Evolutionary conservation across 2,797 vertebrate genomes (phyloP).

Genomic region (Rhinichthys osculus): DNA sequence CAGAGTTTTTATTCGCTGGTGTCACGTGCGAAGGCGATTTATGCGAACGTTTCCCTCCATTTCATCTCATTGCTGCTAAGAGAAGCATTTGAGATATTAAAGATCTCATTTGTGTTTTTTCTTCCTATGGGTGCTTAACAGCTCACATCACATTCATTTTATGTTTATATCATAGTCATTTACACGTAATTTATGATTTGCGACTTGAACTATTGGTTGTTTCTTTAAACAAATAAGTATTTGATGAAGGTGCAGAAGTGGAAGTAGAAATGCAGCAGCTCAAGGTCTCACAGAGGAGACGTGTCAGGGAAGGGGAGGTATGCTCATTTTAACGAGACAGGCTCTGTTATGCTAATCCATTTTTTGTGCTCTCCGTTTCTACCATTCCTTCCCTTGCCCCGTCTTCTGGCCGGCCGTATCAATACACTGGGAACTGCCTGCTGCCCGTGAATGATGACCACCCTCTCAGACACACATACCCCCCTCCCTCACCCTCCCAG

Average conservation of each 20-base stretch:
- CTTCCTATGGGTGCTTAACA: not conserved
- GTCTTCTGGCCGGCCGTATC: conserved; percentile 52
- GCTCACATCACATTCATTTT: not conserved
- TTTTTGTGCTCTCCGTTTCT: conserved; percentile 55
- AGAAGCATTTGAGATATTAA: conserved; percentile 10
- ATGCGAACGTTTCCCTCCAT: not conserved
- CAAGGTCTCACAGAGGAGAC: conserved; percentile 57
- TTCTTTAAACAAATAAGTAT: conserved; percentile 35
- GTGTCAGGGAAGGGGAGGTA: conserved; percentile 52
- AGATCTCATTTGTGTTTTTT: not conserved
- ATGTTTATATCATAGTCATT: not conserved
- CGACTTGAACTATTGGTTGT: not conserved
- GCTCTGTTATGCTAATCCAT: conserved; percentile 61
- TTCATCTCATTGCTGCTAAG: not conserved
- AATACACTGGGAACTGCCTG: conserved; percentile 61
- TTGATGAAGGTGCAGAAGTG: conserved; percentile 39
- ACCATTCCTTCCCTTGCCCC: conserved; percentile 41
- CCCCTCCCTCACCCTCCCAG: conserved; percentile 29
- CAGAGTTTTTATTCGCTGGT: not conserved
- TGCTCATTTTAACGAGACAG: conserved; percentile 64
- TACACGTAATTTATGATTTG: not conserved
- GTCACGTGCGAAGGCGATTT: not conserved
- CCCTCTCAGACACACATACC: conserved; percentile 36
- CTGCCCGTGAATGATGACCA: conserved; percentile 55
- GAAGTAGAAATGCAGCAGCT: conserved; percentile 47